Evolutionary conservation across 2,888 invertebrate genomes (phyloP).

Genomic region (Mactromeris polynyma): DNA sequence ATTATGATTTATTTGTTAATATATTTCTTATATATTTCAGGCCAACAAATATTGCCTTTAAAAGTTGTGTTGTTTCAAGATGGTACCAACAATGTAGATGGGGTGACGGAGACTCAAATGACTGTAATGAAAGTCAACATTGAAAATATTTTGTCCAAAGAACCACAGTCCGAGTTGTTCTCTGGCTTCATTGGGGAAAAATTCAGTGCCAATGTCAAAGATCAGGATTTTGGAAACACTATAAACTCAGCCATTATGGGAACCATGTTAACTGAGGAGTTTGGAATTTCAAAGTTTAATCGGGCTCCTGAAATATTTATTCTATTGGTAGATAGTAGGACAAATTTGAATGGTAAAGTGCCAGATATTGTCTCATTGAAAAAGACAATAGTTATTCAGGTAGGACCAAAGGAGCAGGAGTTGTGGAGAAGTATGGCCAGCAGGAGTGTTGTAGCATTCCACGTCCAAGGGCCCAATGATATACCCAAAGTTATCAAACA

Average conservation of each 20-base stretch:
- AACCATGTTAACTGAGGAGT: neutral
- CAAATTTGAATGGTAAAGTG: neutral
- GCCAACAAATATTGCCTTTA: neutral
- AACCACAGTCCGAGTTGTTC: no score
- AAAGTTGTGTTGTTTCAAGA: neutral
- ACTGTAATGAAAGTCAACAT: neutral
- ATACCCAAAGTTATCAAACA: neutral
- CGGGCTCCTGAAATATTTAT: neutral
- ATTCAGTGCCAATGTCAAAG: neutral
- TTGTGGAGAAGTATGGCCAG: neutral
- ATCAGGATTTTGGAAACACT: neutral
- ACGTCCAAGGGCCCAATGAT: neutral
- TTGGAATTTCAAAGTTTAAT: neutral
- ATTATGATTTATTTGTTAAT: neutral
- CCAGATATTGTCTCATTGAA: neutral
- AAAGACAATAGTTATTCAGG: neutral
- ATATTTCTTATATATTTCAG: neutral
- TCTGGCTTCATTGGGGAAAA: no score
- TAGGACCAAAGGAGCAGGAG: neutral
- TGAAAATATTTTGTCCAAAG: no score
- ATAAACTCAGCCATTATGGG: neutral
- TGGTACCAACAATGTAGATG: neutral
- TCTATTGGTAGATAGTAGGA: neutral
- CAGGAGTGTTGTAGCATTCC: neutral
- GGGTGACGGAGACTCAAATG: neutral